These are phyloP conservation scores for Vulpes vulpes DNA, from an alignment of 2,113 vertebrate species.

Conservation along the genomic window DNA sequence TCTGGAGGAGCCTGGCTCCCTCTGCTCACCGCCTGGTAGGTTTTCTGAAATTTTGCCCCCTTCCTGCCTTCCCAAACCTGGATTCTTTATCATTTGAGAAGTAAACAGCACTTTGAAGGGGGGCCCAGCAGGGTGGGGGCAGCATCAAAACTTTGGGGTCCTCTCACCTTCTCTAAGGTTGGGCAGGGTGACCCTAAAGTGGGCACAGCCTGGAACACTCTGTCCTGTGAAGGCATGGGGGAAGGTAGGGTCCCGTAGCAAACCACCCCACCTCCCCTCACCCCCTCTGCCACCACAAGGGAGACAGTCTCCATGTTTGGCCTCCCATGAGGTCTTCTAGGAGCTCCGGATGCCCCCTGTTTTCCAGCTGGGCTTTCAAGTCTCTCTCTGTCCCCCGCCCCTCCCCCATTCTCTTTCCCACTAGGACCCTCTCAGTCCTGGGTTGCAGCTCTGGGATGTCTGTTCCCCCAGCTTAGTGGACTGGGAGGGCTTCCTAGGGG, in stretches of 20 bases:
- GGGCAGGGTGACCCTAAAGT: neutral
- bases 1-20: neutral
- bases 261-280: neutral
- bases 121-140: neutral
- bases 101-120: slow-evolving; percentile 77
- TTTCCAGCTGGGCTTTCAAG: neutral
- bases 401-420: neutral
- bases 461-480: neutral
- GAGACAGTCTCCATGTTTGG: neutral
- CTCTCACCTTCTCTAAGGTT: neutral
- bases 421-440: neutral
- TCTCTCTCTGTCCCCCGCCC: neutral
- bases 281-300: neutral
- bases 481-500: neutral
- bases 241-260: slow-evolving; percentile 37
- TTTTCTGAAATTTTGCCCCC: neutral
- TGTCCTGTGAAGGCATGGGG: neutral
- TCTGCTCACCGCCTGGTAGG: neutral
- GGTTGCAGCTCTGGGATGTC: neutral
- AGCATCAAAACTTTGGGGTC: neutral
- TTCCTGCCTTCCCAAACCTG: neutral
- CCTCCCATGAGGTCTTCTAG: neutral
- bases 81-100: slow-evolving; percentile 55
- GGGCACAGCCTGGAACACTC: neutral
- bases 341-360: neutral